Percentiles rank a stretch among this genome's conserved stretches.
phyloP scores from a whole-genome alignment of 2,888 invertebrate species.

The Clostera curtula region DNA sequence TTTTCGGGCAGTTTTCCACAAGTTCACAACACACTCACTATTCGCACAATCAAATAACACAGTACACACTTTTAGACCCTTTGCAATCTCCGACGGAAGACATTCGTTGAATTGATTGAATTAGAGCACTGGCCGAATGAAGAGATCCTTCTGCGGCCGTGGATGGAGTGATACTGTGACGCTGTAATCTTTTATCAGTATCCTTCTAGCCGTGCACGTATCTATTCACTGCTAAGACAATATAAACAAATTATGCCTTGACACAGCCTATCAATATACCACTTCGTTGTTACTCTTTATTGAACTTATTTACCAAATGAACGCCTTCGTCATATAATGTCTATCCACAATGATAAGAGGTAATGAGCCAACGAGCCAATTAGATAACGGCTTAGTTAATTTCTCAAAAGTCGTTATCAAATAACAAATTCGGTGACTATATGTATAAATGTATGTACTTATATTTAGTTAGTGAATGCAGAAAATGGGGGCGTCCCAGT shows the following conservation, averaged over 20 bases:
- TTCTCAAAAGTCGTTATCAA: too few relatives aligned
- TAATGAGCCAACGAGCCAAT: too few relatives aligned
- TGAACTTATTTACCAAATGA: too few relatives aligned
- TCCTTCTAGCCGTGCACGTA: slow-evolving; percentile 38
- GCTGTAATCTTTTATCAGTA: slow-evolving; percentile 66
- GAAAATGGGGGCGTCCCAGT: too few relatives aligned
- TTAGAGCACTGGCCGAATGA: slow-evolving; percentile 26
- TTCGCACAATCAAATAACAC: slow-evolving; percentile 10
- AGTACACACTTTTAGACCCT: slow-evolving; percentile 19
- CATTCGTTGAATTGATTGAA: slow-evolving; percentile 63
- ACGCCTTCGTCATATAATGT: too few relatives aligned
- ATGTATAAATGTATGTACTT: too few relatives aligned
- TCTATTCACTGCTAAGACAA: slow-evolving; percentile 26
- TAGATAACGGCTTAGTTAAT: too few relatives aligned
- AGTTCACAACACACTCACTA: slow-evolving; percentile 19
- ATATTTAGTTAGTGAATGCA: too few relatives aligned
- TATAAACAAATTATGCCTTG: slow-evolving; percentile 48
- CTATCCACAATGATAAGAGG: too few relatives aligned
- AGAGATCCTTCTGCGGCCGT: slow-evolving; percentile 44
- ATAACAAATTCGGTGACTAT: too few relatives aligned
- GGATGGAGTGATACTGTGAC: slow-evolving; percentile 60
- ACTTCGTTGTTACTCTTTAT: too few relatives aligned
- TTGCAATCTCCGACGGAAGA: slow-evolving; percentile 58
- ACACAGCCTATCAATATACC: slow-evolving; percentile 39
- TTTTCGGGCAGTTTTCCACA: slow-evolving; percentile 17